phyloP scores from a whole-genome alignment of 2,888 invertebrate genomes.

The Spicauda simplicius region DNA sequence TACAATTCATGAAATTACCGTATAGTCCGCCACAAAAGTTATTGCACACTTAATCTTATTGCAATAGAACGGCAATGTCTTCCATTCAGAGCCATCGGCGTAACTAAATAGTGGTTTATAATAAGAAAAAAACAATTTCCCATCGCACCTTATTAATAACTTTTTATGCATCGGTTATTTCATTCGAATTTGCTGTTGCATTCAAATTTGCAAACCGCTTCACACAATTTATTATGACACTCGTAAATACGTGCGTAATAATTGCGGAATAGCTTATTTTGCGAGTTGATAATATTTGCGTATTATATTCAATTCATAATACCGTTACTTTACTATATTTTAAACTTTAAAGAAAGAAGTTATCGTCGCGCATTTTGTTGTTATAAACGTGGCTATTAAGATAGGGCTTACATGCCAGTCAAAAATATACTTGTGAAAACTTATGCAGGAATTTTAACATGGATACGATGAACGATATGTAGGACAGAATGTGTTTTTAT shows the following conservation, averaged over 20 bases:
- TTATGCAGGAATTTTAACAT: too few species aligned
- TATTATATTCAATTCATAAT: too few species aligned
- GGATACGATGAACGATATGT: too few species aligned
- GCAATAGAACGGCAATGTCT: constrained; percentile 8
- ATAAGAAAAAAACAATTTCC: constrained; percentile 11
- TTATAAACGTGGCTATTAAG: too few species aligned
- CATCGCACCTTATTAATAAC: constrained; percentile 22
- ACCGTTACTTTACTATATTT: too few species aligned
- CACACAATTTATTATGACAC: constrained; percentile 1
- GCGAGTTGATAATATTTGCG: background rate
- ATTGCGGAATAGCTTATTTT: background rate
- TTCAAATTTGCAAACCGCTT: constrained; percentile 13
- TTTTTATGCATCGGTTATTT: constrained; percentile 21
- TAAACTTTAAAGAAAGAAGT: too few species aligned
- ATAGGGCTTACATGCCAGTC: too few species aligned
- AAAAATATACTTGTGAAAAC: too few species aligned
- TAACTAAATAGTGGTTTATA: constrained; percentile 23
- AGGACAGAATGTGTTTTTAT: too few species aligned
- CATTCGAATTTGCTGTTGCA: constrained; percentile 17
- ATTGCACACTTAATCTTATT: constrained; percentile 16
- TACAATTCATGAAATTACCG: constrained; percentile 14
- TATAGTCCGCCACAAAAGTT: constrained; percentile 6
- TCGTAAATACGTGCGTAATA: constrained; percentile 6
- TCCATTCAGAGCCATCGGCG: constrained; percentile 20
- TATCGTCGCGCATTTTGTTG: too few species aligned